A percentile compares a stretch with the other conserved stretches of the same genome.
Evolutionary conservation across 2,888 invertebrate genomes (phyloP).

Genomic region (Plagiodera versicolora): DNA sequence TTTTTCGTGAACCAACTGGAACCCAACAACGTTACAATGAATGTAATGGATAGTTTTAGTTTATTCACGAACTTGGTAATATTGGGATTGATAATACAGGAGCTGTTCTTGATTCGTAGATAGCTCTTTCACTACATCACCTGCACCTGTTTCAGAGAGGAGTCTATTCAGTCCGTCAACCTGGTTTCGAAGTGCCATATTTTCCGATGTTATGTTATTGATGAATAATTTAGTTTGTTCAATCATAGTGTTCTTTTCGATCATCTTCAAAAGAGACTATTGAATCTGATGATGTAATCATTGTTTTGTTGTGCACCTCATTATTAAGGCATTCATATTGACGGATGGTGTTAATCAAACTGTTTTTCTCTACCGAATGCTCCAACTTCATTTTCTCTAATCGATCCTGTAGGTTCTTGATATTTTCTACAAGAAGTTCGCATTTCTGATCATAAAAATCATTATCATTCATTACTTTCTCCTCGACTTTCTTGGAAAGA

Average conservation of each 20-base stretch:
- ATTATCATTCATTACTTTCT: slow-evolving; percentile 5
- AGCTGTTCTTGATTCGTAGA: slow-evolving; percentile 44
- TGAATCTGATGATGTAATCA: neutral
- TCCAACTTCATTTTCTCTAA: slow-evolving; percentile 16
- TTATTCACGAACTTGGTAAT: slow-evolving; percentile 36
- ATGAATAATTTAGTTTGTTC: slow-evolving; percentile 37
- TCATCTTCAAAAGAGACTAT: slow-evolving; percentile 25
- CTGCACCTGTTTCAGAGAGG: slow-evolving; percentile 43
- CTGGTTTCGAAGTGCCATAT: slow-evolving; percentile 41
- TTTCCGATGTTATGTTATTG: slow-evolving; percentile 39
- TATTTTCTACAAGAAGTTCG: slow-evolving; percentile 30
- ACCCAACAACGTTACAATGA: neutral
- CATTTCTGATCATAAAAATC: slow-evolving; percentile 30
- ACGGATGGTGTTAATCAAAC: slow-evolving; percentile 16
- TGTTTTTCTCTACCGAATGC: slow-evolving; percentile 21
- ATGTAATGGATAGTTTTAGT: neutral
- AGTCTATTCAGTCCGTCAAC: slow-evolving; percentile 44
- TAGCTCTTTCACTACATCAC: slow-evolving; percentile 46
- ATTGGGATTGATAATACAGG: slow-evolving; percentile 39
- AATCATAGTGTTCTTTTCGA: slow-evolving; percentile 39
- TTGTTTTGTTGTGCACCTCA: slow-evolving; percentile 14
- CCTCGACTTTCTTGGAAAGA: slow-evolving; percentile 33
- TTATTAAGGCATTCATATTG: slow-evolving; percentile 23
- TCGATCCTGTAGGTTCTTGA: slow-evolving; percentile 26
- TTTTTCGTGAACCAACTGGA: slow-evolving; percentile 35